Conservation (phyloP, 2,888 invertebrate species). For the Habroteleia sp. region DNA sequence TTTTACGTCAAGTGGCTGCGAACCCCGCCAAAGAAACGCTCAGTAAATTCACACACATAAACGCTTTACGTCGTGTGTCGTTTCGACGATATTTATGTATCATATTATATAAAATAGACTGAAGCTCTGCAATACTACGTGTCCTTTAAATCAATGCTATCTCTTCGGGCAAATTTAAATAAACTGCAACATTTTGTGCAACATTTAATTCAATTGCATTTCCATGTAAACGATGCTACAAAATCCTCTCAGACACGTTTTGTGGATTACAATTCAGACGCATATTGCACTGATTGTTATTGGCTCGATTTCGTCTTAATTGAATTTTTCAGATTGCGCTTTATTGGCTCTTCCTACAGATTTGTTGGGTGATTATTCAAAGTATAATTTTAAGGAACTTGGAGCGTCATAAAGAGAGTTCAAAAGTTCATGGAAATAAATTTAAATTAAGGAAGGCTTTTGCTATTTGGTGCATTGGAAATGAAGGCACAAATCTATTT, state of each 20-base stretch:
- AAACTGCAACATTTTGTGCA: constrained; percentile 33
- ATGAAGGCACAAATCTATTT: too few species aligned
- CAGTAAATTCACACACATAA: constrained; percentile 25
- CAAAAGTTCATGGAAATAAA: too few species aligned
- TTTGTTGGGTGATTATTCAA: constrained; percentile 1
- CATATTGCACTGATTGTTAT: constrained; percentile 24
- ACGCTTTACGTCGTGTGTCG: constrained; percentile 8
- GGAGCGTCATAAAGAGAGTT: too few species aligned
- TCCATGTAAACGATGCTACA: constrained; percentile 28
- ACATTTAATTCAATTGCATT: constrained; percentile 47
- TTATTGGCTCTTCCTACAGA: too few species aligned
- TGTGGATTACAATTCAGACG: constrained; percentile 5
- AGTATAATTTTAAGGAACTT: too few species aligned
- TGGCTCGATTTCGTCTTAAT: constrained; percentile 16
- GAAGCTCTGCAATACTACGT: constrained; percentile 1
- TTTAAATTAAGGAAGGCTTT: too few species aligned
- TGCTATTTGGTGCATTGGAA: too few species aligned
- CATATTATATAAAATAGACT: constrained; percentile 21
- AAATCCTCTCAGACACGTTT: constrained; percentile 23
- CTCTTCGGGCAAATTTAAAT: constrained; percentile 30
- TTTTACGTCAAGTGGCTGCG: constrained; percentile 28
- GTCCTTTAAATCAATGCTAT: constrained; percentile 32
- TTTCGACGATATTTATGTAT: constrained; percentile 22
- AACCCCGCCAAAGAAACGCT: constrained; percentile 5
- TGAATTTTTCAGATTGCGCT: constrained; percentile 26